Base-by-base conservation (phyloP, 2,888 invertebrate species). In the Prenolepis imparis region DNA sequence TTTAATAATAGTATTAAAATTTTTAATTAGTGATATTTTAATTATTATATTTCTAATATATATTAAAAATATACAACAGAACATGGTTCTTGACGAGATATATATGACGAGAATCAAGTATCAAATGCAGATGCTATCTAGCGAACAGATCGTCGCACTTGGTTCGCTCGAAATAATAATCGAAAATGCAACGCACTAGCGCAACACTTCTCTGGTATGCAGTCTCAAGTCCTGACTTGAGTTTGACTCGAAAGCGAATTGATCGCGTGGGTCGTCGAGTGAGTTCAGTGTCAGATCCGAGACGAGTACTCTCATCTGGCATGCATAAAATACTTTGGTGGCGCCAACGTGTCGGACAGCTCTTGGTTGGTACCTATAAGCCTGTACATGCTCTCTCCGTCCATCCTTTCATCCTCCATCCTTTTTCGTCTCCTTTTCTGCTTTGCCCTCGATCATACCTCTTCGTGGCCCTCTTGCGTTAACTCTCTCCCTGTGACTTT, bases 281-380 rank as follows among this genome's bases (percentile, higher is more conserved):
- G 90, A 87, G 89, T 91, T 91, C 90, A 91, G 88, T 91, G 90
- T 91, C 90, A 90, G 89, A 88, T 84, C 80, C 84, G 84, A 88
- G 91, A 90, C 85, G 88, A 90, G 89, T 86, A 90, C 87, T 89
- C 89, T 91, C 90, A 91, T 91, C 88, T 86, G 89, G 88, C 88
- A 87, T 89, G 88, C 89, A 89, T 91, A 90, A 90, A 91, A 91
- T 91, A 89, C 89, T 88, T 86, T 81, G 84, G 86, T 91, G 91
- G 91, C 91, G 91, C 91, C 91, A 91, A 91, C 87, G 85, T 83
- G 91, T 91, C 91, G 91, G 91, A 80, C 86, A 86, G 87, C 86
- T 91, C 88, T 87, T 78, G 82, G 75, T 82, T 88, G 91, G 85
- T 88, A 89, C 86, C 82, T 82, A 83, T 84, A 74, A 86, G 87